phyloP scores from a whole-genome alignment of 2,113 vertebrate genomes.

The Emydocephalus ijimae region DNA sequence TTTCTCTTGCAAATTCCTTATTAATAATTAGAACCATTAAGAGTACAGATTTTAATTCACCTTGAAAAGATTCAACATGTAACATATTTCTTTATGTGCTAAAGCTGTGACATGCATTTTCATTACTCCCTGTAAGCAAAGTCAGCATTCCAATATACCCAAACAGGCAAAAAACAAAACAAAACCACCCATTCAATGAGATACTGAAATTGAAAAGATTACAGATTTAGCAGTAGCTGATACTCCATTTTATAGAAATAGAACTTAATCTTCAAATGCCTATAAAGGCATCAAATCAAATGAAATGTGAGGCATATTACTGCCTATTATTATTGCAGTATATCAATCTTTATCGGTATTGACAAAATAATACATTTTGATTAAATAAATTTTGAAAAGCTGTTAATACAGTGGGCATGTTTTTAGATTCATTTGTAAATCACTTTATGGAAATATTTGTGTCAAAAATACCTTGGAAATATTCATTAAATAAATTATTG shows the following conservation, averaged over 20 bases:
- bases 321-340: not conserved
- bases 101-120: slow-evolving; percentile 41
- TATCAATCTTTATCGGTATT: slow-evolving; percentile 6
- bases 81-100: slow-evolving; percentile 52
- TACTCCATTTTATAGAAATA: slow-evolving; percentile 38
- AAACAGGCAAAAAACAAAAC: slow-evolving; percentile 62
- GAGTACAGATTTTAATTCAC: slow-evolving; percentile 24
- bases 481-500: not conserved
- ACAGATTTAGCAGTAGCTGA: too few species aligned
- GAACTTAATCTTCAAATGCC: slow-evolving; percentile 58
- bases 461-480: not conserved
- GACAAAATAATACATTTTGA: slow-evolving; percentile 28
- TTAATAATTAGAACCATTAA: not conserved
- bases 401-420: not conserved
- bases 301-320: not conserved
- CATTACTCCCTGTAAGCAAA: slow-evolving; percentile 45
- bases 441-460: not conserved
- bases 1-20: slow-evolving; percentile 17
- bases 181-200: slow-evolving; percentile 24
- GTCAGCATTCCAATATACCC: slow-evolving; percentile 52
- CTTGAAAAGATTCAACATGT: slow-evolving; percentile 53
- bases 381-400: slow-evolving; percentile 4
- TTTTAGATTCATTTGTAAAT: not conserved
- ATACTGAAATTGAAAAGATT: slow-evolving; percentile 41
- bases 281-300: slow-evolving; percentile 32